Conservation (phyloP, 2,888 invertebrate species). For the Zhuqinia jingwanae region DNA sequence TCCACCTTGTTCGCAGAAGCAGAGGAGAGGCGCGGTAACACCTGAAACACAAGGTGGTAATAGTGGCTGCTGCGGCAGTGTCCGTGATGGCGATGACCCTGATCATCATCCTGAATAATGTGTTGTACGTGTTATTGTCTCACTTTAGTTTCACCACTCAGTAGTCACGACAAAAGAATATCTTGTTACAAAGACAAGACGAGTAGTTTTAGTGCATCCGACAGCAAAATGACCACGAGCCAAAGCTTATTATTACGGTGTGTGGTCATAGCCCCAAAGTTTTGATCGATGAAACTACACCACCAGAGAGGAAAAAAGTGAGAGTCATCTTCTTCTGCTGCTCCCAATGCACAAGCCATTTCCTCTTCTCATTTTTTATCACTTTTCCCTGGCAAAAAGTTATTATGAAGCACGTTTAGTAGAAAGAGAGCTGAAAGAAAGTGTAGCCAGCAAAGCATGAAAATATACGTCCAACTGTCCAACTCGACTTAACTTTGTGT, state of each 20-base stretch:
- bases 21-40: too few species aligned
- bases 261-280: neutral
- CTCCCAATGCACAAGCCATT: neutral
- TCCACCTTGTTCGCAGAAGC: too few species aligned
- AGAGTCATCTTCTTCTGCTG: neutral
- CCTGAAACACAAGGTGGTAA: neutral
- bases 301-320: neutral
- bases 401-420: slow-evolving; percentile 24
- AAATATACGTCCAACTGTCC: slow-evolving; percentile 33
- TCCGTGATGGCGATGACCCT: too few species aligned
- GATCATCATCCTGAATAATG: neutral
- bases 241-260: neutral
- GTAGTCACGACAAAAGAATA: neutral
- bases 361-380: neutral
- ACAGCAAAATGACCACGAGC: too few species aligned
- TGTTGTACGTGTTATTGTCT: neutral
- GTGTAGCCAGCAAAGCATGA: slow-evolving; percentile 22
- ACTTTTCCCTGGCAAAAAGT: neutral
- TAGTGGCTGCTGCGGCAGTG: neutral
- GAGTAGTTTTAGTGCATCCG: neutral
- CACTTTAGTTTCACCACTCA: neutral
- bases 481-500: slow-evolving; percentile 25
- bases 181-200: neutral
- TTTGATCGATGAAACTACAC: neutral
- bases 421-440: neutral